Evolutionary conservation across 2,113 vertebrate species (phyloP).

Genomic region (Cranoglanis bouderius): DNA sequence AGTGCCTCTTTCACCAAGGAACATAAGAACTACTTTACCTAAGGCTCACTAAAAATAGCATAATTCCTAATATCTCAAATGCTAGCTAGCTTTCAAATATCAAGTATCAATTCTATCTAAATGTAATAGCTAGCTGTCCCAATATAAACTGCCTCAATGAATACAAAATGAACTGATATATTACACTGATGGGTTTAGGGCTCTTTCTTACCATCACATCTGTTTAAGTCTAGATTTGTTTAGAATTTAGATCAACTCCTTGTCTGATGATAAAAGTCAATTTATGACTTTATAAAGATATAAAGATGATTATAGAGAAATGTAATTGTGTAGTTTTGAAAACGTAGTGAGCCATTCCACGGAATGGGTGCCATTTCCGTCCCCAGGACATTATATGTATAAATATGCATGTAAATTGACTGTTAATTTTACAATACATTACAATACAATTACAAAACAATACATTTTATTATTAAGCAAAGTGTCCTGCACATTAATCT

Average conservation of each 20-base stretch:
- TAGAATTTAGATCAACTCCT: too few species aligned
- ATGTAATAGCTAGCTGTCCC: background rate
- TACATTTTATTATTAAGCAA: too few species aligned
- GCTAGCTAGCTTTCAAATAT: background rate
- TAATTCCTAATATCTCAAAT: background rate
- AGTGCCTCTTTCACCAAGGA: background rate
- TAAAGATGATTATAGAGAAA: background rate
- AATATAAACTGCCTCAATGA: background rate
- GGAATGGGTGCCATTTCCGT: too few species aligned
- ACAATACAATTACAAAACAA: too few species aligned
- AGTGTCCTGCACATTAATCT: too few species aligned
- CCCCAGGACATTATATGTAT: too few species aligned
- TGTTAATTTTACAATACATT: too few species aligned
- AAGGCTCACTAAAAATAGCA: background rate
- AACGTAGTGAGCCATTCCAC: too few species aligned
- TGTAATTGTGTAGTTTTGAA: background rate
- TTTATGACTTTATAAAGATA: too few species aligned
- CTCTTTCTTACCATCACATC: background rate
- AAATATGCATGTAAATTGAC: too few species aligned
- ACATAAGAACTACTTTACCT: background rate
- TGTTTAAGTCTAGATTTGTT: too few species aligned
- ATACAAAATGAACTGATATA: background rate
- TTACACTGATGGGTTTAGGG: background rate
- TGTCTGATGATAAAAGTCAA: too few species aligned
- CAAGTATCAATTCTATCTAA: background rate